A percentile compares a stretch with the other conserved stretches of the same genome.
These are phyloP conservation scores for Patagioenas fasciata DNA, from an alignment of 2,113 vertebrate species.

Conservation along the genomic window DNA sequence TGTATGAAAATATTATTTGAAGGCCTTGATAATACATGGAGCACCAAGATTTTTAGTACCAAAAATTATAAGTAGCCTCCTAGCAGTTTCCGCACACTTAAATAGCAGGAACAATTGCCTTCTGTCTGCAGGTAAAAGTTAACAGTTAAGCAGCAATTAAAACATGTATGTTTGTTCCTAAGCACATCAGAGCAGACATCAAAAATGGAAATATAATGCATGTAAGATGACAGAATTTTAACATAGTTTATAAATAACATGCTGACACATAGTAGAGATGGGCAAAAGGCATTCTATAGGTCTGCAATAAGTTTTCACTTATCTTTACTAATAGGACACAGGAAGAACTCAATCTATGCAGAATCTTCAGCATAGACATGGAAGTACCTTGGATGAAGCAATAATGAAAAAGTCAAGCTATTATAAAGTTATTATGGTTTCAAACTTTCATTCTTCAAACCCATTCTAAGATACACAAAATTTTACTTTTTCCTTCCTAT, in stretches of 20 bases:
- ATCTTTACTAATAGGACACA: neutral
- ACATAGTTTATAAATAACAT: neutral
- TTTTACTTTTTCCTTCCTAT: neutral
- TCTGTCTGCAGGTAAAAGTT: neutral
- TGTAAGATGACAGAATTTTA: neutral
- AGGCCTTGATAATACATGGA: neutral
- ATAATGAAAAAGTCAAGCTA: neutral
- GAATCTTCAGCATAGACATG: neutral
- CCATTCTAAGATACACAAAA: neutral
- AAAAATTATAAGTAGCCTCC: neutral
- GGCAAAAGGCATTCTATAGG: neutral
- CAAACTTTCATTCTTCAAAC: neutral
- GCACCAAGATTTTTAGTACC: neutral
- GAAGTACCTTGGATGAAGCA: neutral
- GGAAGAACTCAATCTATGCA: neutral
- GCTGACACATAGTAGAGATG: neutral
- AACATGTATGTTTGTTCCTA: neutral
- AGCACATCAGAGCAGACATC: neutral
- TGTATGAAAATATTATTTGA: neutral
- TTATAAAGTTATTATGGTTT: neutral
- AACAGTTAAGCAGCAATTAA: neutral
- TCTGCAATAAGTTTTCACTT: neutral
- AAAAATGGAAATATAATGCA: neutral
- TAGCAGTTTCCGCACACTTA: neutral
- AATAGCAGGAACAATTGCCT: neutral